Conservation (phyloP, 2,888 invertebrate genomes). For the Candidula unifasciata region DNA sequence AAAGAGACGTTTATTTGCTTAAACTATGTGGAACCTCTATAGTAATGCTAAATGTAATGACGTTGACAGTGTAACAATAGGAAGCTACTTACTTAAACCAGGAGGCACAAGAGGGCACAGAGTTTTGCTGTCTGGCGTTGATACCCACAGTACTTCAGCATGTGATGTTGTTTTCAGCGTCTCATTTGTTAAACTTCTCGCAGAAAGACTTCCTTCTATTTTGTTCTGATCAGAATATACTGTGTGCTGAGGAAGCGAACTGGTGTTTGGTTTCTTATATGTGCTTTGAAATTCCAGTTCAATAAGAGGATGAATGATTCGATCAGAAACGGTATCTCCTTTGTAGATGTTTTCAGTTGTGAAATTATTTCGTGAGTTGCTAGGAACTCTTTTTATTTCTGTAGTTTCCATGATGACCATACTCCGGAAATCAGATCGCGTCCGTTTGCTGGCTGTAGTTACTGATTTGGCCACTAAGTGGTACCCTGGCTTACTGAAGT, state of each 20-base stretch:
- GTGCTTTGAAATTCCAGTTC: not conserved
- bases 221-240: not conserved
- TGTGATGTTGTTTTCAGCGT: not conserved
- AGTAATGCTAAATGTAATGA: too few species aligned
- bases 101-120: slow-evolving; percentile 11
- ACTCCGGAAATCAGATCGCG: not conserved
- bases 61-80: too few species aligned
- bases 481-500: not conserved
- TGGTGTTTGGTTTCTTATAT: not conserved
- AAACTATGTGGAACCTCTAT: too few species aligned
- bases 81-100: not conserved
- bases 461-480: too few species aligned
- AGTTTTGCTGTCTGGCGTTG: not conserved
- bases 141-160: not conserved
- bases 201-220: too few species aligned
- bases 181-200: too few species aligned
- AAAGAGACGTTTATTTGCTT: too few species aligned
- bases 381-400: not conserved
- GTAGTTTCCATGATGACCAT: not conserved
- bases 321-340: too few species aligned
- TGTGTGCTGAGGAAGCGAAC: not conserved
- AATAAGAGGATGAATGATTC: too few species aligned
- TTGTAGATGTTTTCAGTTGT: not conserved
- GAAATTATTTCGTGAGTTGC: too few species aligned
- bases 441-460: not conserved